Base-by-base conservation (phyloP, 1,140 invertebrate genomes). In the Chironomus tepperi region DNA sequence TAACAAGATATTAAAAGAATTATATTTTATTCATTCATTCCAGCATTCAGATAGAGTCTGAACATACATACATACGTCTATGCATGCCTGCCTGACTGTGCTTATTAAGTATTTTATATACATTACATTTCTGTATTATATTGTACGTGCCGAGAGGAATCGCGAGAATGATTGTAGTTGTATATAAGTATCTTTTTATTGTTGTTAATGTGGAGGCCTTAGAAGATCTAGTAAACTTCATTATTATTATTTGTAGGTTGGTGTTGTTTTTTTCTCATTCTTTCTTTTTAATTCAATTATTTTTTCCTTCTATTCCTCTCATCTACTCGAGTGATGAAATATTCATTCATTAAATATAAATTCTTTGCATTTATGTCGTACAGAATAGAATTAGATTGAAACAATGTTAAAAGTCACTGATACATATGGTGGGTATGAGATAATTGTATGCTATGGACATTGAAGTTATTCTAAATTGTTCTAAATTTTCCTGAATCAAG, bases 211-310 rank as follows among this genome's bases (percentile, higher is more conserved):
- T 57, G 12, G 47, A 57, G 47, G 47, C 47, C 47, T 57, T 15
- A 47, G 8, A 47, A 47, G 43, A 47, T 47, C 43, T 57, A 8
- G 12, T 57, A 12, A 57, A 57, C 47, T 57, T 57, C 47, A 57
- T 12, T 12, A 57, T 57, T 57, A n/a, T 57, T 57, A n/a, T 57
- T 57, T 57, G 47, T 57, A 57, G 12, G 10, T 57, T 57, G 47
- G 47, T 57, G 47, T n/a, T n/a, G 47, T 57, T 57, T 57, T 47
- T 47, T 57, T 34, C 5, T 57, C 43, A 47, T 57, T 57, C 15
- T 47, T 57, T 34, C n/a, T 57, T n/a, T n/a, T 57, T 57, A 57
- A 57, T 57, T 57, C 47, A 57, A 57, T 57, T 57, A 57, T 57
- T 57, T 57, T 57, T n/a, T 57, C 12, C 15, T 57, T 57, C 47